phyloP scores from a whole-genome alignment of 2,888 invertebrate genomes.

The Drosophila fungiperda region DNA sequence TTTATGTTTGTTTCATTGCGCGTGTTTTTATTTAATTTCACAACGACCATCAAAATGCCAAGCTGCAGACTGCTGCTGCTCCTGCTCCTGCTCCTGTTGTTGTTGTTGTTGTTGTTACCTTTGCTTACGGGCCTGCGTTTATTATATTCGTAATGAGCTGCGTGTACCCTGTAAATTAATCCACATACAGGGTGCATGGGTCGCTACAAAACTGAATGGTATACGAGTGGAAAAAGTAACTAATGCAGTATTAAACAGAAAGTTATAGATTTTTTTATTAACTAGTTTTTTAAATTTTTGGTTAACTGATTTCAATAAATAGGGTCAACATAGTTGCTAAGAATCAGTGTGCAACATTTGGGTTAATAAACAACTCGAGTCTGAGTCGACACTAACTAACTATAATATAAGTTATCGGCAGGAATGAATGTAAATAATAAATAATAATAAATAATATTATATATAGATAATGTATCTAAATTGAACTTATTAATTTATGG shows the following conservation, averaged over 20 bases:
- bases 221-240: background rate
- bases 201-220: background rate
- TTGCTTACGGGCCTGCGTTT: conserved; percentile 44
- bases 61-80: conserved; percentile 37
- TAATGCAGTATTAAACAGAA: background rate
- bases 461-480: background rate
- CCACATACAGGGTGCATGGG: background rate
- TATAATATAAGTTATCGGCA: background rate
- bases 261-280: background rate
- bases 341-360: background rate
- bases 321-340: background rate
- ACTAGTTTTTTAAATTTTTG: background rate
- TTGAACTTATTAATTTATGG: background rate
- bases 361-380: background rate
- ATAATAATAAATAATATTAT: background rate
- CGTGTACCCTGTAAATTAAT: conserved; percentile 15
- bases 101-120: conserved; percentile 31
- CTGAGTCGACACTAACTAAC: background rate
- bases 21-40: conserved; percentile 78
- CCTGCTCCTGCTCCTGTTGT: conserved; percentile 6
- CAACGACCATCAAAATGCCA: conserved; percentile 59
- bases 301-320: background rate
- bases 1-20: conserved; percentile 68
- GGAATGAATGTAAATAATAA: background rate
- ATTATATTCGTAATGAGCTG: conserved; percentile 64